Percentiles rank a stretch among this genome's conserved stretches.
phyloP scores from a whole-genome alignment of 2,797 vertebrate species.

The Halcyon leucocephala region DNA sequence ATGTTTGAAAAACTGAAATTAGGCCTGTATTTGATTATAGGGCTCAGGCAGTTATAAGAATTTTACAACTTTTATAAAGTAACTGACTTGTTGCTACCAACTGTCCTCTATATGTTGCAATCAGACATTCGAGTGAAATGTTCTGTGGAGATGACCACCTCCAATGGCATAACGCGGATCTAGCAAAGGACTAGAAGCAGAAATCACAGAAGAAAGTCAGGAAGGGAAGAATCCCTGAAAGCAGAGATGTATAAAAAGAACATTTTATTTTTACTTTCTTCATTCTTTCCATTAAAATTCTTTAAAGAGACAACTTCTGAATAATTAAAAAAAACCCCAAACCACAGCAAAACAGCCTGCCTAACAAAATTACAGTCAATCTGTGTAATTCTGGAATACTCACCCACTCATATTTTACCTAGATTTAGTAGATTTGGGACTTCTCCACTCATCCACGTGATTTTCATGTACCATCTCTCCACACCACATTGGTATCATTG shows the following conservation, averaged over 20 bases:
- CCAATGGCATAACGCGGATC: neutral
- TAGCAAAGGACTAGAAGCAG: neutral
- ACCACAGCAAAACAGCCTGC: accelerated
- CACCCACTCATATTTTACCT: neutral
- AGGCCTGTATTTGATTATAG: neutral
- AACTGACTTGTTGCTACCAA: neutral
- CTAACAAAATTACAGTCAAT: neutral
- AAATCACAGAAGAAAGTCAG: neutral
- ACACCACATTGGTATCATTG: neutral
- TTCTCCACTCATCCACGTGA: neutral
- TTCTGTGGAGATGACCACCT: accelerated
- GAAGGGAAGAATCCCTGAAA: neutral
- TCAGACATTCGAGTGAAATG: neutral
- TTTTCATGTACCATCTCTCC: neutral
- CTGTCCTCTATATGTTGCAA: neutral
- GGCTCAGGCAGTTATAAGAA: neutral
- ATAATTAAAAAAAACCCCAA: neutral
- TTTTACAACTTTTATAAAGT: neutral
- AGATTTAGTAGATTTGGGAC: neutral
- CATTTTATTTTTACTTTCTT: neutral
- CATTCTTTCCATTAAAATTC: neutral
- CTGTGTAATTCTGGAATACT: neutral
- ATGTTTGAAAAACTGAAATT: neutral
- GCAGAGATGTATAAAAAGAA: neutral
- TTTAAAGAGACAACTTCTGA: neutral